Conservation (phyloP, 2,888 invertebrate genomes). For the Carcina quercana region DNA sequence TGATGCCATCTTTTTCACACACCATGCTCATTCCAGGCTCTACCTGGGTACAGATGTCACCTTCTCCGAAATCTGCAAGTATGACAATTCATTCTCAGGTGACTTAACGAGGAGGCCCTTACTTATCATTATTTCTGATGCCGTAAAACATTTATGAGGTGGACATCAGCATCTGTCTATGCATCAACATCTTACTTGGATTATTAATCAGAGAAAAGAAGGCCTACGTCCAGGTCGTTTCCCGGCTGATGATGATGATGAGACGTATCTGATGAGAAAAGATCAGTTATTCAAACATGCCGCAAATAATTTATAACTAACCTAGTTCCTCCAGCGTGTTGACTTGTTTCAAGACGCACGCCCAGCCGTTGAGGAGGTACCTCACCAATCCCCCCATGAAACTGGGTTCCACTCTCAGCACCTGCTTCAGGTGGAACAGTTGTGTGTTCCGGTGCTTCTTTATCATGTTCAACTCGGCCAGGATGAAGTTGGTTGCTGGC, state of each 20-base stretch:
- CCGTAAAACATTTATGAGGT: no score
- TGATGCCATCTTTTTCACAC: conserved; percentile 49
- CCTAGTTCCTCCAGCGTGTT: conserved; percentile 33
- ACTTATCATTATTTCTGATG: no score
- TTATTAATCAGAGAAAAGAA: no score
- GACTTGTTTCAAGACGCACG: conserved; percentile 52
- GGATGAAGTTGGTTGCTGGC: conserved; percentile 82
- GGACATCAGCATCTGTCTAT: no score
- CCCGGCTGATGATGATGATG: no score
- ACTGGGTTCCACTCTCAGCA: conserved; percentile 68
- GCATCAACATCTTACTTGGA: no score
- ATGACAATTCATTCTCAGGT: no score
- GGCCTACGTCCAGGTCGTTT: no score
- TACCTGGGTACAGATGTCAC: conserved; percentile 46
- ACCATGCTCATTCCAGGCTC: conserved; percentile 50
- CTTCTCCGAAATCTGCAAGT: conserved; percentile 36
- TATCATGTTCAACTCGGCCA: conserved; percentile 77
- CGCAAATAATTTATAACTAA: conserved; percentile 15
- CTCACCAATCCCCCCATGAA: conserved; percentile 66
- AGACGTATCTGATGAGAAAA: no score
- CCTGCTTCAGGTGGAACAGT: conserved; percentile 76
- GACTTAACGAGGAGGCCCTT: no score
- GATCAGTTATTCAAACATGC: no score
- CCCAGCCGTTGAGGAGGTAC: conserved; percentile 66
- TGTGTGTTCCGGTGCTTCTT: conserved; percentile 77